Conservation (phyloP, 2,113 vertebrate genomes). For the crab-eating macaque (Macaca fascicularis) region DNA sequence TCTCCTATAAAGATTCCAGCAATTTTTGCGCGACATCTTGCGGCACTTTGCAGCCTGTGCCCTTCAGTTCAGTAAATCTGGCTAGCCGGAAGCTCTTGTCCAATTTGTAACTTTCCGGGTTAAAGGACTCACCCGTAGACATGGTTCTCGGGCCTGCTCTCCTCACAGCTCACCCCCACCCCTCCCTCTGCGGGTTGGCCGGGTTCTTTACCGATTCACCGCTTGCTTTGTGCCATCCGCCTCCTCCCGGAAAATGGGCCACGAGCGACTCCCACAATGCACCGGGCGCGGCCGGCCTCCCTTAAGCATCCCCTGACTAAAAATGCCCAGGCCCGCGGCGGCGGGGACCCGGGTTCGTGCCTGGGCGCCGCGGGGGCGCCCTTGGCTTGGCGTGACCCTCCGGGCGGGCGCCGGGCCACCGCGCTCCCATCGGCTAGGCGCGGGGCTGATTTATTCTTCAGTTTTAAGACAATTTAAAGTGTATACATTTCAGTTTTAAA, state of each 20-base stretch:
- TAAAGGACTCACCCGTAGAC: constrained; percentile 98
- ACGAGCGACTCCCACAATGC: constrained; percentile 88
- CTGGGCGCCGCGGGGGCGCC: constrained; percentile 32
- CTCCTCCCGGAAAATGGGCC: background rate
- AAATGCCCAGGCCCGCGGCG: constrained; percentile 74
- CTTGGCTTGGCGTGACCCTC: constrained; percentile 41
- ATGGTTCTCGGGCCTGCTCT: constrained; percentile 85
- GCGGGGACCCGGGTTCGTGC: constrained; percentile 48
- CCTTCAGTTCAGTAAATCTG: no score
- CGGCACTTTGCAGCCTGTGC: no score
- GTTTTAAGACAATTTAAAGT: background rate
- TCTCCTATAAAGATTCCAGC: no score
- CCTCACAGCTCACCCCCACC: constrained; percentile 37
- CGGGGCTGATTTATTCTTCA: background rate
- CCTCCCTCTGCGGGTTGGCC: constrained; percentile 77
- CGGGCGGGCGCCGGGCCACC: constrained; percentile 51
- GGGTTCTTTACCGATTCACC: constrained; percentile 75
- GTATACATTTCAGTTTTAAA: background rate
- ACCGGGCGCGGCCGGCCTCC: constrained; percentile 83
- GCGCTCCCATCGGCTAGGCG: background rate
- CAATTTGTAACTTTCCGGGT: constrained; percentile 97
- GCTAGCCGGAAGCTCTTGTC: constrained; percentile 79
- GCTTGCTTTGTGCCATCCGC: background rate
- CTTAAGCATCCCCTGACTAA: constrained; percentile 86
- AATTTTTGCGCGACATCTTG: no score